These are phyloP conservation scores for Eudyptes chrysolophus DNA, from an alignment of 2,113 vertebrate genomes.

Conservation along the genomic window DNA sequence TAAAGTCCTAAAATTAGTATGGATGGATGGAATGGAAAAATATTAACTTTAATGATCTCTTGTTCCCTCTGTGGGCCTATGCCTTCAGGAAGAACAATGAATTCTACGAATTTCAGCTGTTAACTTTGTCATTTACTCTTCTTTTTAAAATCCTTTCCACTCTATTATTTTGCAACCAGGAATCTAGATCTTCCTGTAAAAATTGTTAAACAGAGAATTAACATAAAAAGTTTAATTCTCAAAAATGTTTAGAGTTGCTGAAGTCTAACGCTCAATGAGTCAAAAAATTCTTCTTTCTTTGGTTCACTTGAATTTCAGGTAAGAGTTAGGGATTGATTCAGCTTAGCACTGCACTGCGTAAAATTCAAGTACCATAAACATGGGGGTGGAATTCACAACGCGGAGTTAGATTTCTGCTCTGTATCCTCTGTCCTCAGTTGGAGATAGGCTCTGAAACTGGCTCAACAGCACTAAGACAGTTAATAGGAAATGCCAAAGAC, in stretches of 20 bases:
- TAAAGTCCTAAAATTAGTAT: background rate
- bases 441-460: background rate
- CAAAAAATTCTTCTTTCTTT: background rate
- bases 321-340: background rate
- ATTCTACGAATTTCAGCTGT: background rate
- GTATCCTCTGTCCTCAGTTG: background rate
- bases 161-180: background rate
- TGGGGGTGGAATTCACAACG: background rate
- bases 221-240: background rate
- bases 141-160: background rate
- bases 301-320: background rate
- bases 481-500: background rate
- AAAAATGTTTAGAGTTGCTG: background rate
- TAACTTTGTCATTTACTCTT: background rate
- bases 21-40: background rate
- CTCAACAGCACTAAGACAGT: background rate
- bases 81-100: background rate
- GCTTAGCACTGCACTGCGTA: background rate
- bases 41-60: background rate
- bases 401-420: background rate
- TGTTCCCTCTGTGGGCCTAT: background rate
- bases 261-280: background rate
- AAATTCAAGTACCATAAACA: background rate
- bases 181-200: background rate
- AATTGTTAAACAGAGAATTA: background rate